Base-by-base conservation (phyloP, 2,888 invertebrate genomes). In the Harpalus rubripes region DNA sequence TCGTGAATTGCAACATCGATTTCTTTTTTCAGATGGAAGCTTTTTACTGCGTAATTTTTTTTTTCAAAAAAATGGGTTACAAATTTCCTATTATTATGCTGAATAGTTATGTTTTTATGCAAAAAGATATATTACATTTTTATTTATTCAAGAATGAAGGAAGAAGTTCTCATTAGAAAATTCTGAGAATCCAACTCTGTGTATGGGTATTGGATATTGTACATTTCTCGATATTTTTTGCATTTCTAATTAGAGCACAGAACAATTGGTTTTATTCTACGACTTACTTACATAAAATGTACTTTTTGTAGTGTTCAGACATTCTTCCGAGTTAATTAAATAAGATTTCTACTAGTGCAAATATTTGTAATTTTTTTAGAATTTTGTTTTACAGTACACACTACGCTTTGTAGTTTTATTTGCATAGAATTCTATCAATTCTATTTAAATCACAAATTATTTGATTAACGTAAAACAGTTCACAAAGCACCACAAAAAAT, bases 261-360 rank as follows among this genome's bases (percentile, higher is more conserved):
- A 22, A 72, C 72, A 72, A 72, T 72, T 72, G 72, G 10, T 72
- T 72, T 72, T 72, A 72, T 72, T 72, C 72, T 72, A 18, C 39
- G 72, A 72, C 41, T 72, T 72, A 72, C 41, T 72, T 72, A 72
- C 72, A 72, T 72, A 41, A 41, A 72, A 72, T 44, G 41, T 44
- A 72, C 12, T 72, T 72, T 72, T 72, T 72, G 16, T 72, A 7
- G 72, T 72, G 44, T 15, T 72, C 16, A 72, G 72, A 72, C 72
- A 72, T 72, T 72, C 72, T 72, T 72, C 44, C 7, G 4, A 44
- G 72, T 72, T 72, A 72, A 72, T 72, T 72, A 72, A 72, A 44
- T 72, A 44, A 41, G 18, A 72, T 72, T 72, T 72, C 41, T 41
- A 32, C 26, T 68, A 32, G 22, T 22, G 26, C 39, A 68, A 68